These are phyloP conservation scores for Syngnathoides biaculeatus DNA, from an alignment of 2,113 vertebrate genomes.

Conservation along the genomic window DNA sequence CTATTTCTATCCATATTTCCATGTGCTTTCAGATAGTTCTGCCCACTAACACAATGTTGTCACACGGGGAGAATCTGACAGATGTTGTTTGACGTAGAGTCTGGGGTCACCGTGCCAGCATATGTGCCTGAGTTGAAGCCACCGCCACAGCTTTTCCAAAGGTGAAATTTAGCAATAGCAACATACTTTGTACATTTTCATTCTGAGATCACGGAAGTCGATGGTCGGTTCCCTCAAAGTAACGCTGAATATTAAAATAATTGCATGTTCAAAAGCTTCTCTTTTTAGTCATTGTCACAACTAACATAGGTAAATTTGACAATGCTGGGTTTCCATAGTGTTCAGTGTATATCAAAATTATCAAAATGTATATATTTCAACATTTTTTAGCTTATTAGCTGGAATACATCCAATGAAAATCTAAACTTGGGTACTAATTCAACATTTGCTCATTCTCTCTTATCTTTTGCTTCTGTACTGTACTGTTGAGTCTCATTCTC, in stretches of 20 bases:
- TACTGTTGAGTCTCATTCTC: background rate
- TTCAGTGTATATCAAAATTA: background rate
- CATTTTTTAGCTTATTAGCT: background rate
- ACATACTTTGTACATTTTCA: constrained; percentile 11
- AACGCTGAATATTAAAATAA: background rate
- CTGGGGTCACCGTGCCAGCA: constrained; percentile 58
- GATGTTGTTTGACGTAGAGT: constrained; percentile 69
- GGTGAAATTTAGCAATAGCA: constrained; percentile 13
- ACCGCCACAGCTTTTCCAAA: constrained; percentile 7
- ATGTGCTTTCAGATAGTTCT: constrained; percentile 46
- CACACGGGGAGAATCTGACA: constrained; percentile 55
- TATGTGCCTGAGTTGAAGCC: constrained; percentile 41
- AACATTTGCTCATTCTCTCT: background rate
- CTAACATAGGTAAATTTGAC: background rate
- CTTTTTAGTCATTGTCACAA: background rate
- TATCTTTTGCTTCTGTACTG: background rate
- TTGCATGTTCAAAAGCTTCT: background rate
- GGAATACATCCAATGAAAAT: background rate
- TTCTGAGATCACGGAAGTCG: constrained; percentile 1
- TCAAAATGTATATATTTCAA: background rate
- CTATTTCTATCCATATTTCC: constrained; percentile 46
- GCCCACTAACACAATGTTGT: constrained; percentile 54
- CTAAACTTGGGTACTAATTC: background rate
- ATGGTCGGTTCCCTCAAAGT: background rate
- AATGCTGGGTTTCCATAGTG: background rate